Evolutionary conservation across 2,113 vertebrate species (phyloP), one percentile per base, ranked within the genome.

Genomic region (Rousettus leschenaultii): DNA sequence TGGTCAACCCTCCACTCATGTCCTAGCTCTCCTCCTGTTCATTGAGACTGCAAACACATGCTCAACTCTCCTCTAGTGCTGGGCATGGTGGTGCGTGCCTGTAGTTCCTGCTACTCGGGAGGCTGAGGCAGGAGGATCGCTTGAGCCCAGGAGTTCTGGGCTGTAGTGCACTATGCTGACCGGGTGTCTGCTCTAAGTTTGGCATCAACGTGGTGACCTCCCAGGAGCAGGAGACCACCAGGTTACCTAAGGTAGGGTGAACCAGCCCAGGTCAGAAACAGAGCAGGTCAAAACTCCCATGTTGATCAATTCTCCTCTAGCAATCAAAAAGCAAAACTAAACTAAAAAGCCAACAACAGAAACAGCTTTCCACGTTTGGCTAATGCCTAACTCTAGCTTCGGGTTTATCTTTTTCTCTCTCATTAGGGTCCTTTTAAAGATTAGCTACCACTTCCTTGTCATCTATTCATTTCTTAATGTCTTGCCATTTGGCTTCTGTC

Each of bases 391-490:
- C 35, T 61, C 40, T 92, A 85, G 66, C 19, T 84, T 85, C 61
- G 75, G 79, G n/a, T 75, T 97, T 92, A 89, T 68, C 43, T 80
- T 86, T 70, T 75, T 71, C 13, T 55, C n/a, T 61, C 45, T 63
- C 51, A 55, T 51, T 55, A 51, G 26, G 11, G 43, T 94, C 43
- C 11, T n/a, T 48, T 48, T 68, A 53, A 94, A 92, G 57, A 61
- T n/a, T 11, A 91, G 57, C 73, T 86, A 48, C 22, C 21, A 63
- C 28, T 88, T 78, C 59, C 35, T 86, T 74, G 83, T 88, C 38
- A 88, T 11, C 15, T 73, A 73, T 53, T 87, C 24, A 80, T 28
- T 78, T 74, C 28, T 59, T 59, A 83, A 77, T 57, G 84, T 87
- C 75, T 82, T 75, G 89, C 16, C 85, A 45, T 40, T 89, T 94